These are phyloP conservation scores for Numida meleagris DNA, from an alignment of 2,113 vertebrate genomes.

Conservation along the genomic window DNA sequence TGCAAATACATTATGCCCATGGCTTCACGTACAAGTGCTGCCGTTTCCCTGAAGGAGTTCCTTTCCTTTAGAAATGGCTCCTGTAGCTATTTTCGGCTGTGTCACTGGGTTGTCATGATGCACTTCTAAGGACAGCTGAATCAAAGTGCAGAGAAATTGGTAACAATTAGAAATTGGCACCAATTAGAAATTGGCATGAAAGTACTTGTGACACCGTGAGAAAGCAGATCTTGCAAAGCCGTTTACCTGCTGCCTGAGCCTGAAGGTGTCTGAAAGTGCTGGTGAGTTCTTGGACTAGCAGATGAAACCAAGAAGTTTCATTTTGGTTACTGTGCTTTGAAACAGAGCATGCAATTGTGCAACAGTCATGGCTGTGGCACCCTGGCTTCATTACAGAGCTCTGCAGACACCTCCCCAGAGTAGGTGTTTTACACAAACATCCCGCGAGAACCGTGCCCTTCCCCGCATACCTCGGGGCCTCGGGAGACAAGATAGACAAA, in stretches of 20 bases:
- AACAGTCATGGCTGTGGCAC: neutral
- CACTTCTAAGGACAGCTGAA: neutral
- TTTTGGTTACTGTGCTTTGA: neutral
- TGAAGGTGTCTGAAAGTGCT: neutral
- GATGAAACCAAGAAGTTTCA: neutral
- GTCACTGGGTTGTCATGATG: neutral
- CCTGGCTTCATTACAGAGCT: constrained; percentile 1
- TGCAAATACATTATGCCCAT: neutral
- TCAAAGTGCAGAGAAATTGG: neutral
- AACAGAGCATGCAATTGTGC: neutral
- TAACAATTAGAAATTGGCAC: neutral
- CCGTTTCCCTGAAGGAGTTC: neutral
- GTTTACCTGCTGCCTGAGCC: neutral
- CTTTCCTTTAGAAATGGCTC: neutral
- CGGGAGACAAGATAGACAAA: constrained; percentile 56
- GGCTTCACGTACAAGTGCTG: neutral
- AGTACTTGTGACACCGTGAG: neutral
- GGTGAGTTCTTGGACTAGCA: neutral
- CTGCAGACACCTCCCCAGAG: neutral
- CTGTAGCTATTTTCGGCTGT: constrained; percentile 1
- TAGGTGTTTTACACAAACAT: constrained; percentile 50
- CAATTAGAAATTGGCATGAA: neutral
- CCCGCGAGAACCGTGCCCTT: neutral
- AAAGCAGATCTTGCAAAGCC: neutral
- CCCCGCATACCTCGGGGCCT: constrained; percentile 8